Base-by-base conservation (phyloP, 1,140 invertebrate species). In the Caenorhabditis elegans region DNA sequence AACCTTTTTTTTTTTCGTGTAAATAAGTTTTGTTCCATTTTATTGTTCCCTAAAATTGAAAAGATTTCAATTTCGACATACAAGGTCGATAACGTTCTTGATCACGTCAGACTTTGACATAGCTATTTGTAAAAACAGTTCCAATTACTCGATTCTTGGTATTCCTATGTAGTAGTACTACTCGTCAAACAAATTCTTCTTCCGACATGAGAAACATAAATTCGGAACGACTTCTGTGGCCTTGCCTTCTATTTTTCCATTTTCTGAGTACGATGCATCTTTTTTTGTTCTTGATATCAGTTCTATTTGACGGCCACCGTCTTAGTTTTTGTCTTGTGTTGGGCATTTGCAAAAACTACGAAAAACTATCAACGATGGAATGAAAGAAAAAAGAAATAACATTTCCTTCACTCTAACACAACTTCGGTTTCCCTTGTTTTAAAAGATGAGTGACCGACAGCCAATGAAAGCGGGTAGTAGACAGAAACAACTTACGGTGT, bases 121-220 rank as follows among this genome's bases (percentile, higher is more conserved):
- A 17, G n/a, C 19, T 4, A 34, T 70, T 70, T 43, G 5, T n/a
- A 60, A 43, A 39, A 70, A 28, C 60, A 70, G 60, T 70, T 70
- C 60, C 34, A 70, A 70, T 70, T 70, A 70, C 60, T 70, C 34
- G 22, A 60, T 22, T 60, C 8, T 17, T 31, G 6, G 3, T 60
- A 6, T 28, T 60, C 19, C 31, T 17, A 31, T n/a, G n/a, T n/a
- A n/a, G 26, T 60, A 60, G 11, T 34, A 34, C 60, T 70, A 70
- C 60, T 70, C 60, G 60, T 70, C 60, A 70, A 70, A 70, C 34
- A 70, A 39, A 70, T 39, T 4, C 15, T 26, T 36, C 39, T 70
- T 70, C 26, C 60, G 10, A 70, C 60, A 70, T 39, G 60, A 70
- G 19, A 70, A 70, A 70, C 60, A 70, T 70, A 39, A 70, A 70